A percentile compares a stretch with the other conserved stretches of the same genome.
Evolutionary conservation across 2,113 vertebrate species (phyloP).

Genomic region (Dinomys branickii): DNA sequence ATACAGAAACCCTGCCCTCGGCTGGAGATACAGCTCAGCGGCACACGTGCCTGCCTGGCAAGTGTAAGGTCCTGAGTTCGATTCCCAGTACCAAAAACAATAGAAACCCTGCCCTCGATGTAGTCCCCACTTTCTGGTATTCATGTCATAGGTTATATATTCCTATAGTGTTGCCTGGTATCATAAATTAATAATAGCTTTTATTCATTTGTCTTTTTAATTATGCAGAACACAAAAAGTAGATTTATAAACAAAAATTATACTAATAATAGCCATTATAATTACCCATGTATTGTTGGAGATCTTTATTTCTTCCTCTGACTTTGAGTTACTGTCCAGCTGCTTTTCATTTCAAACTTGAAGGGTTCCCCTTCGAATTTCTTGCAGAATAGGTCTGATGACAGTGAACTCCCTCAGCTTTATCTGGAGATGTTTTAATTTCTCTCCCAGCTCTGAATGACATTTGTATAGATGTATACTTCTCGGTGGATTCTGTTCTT

Average conservation of each 20-base stretch:
- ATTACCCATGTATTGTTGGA: neutral
- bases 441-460: neutral
- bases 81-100: too few relatives aligned
- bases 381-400: neutral
- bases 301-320: neutral
- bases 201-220: neutral
- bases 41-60: too few relatives aligned
- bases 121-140: neutral
- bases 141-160: neutral
- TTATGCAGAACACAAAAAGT: neutral
- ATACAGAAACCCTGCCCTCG: neutral
- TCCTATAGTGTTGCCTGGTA: neutral
- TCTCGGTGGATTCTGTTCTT: neutral
- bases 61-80: too few relatives aligned
- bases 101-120: neutral
- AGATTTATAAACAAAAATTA: neutral
- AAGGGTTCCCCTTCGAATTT: neutral
- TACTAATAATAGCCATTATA: neutral
- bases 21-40: too few relatives aligned
- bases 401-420: neutral
- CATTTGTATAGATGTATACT: neutral
- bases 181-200: neutral
- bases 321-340: neutral
- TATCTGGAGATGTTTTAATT: neutral
- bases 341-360: neutral